phyloP scores from a whole-genome alignment of 2,888 invertebrate genomes.

The Nephrotoma guestfalica region DNA sequence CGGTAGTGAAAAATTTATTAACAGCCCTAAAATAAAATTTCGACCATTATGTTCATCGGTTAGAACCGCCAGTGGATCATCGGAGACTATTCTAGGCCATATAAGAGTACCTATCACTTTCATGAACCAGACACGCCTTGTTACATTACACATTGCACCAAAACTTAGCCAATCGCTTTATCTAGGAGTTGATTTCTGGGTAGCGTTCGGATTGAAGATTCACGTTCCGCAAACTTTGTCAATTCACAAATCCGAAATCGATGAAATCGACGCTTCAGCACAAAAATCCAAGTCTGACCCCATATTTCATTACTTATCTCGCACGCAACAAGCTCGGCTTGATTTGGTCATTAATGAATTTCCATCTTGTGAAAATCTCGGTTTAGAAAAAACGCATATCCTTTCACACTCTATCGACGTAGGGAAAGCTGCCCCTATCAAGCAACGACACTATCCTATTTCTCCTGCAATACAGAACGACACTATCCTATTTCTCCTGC shows the following conservation, averaged over 20 bases:
- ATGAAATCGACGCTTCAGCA: neutral
- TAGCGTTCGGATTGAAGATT: neutral
- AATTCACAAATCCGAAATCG: too few relatives aligned
- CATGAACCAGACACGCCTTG: neutral
- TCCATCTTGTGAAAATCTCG: neutral
- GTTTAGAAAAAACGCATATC: conserved; percentile 11
- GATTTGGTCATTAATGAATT: neutral
- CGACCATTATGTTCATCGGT: neutral
- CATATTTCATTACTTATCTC: neutral
- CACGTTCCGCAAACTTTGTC: neutral
- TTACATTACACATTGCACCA: neutral
- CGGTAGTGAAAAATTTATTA: neutral
- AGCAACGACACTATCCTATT: conserved; percentile 13
- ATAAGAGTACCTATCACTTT: neutral
- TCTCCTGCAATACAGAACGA: conserved; percentile 13
- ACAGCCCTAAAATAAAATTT: neutral
- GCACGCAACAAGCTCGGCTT: neutral
- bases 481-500: too few relatives aligned
- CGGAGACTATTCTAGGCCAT: neutral
- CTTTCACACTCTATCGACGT: conserved; percentile 12
- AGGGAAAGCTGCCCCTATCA: conserved; percentile 11
- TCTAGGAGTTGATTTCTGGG: neutral
- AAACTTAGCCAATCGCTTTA: neutral
- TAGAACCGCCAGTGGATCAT: neutral
- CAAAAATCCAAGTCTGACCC: neutral